These are phyloP conservation scores for Macrophya alboannulata DNA, from an alignment of 2,888 invertebrate genomes.

Conservation along the genomic window DNA sequence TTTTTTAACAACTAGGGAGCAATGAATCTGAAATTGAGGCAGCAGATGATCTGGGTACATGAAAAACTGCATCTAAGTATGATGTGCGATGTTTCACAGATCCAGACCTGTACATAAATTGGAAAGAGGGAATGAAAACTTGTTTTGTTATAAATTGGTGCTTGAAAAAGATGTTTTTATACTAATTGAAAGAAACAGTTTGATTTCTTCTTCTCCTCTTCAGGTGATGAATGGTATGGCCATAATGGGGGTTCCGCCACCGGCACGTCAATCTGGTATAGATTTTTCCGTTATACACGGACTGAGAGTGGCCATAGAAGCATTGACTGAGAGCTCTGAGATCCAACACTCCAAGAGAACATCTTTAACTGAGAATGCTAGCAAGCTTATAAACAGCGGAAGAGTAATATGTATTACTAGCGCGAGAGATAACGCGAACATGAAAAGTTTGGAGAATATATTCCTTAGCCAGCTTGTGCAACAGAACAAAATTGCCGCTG, in stretches of 20 bases:
- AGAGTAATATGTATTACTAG: conserved; percentile 96
- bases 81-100: too few species aligned
- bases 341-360: conserved; percentile 85
- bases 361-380: conserved; percentile 79
- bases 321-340: conserved; percentile 91
- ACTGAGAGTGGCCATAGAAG: conserved; percentile 92
- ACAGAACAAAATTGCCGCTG: conserved; percentile 88
- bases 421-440: conserved; percentile 92
- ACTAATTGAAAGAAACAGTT: conserved; percentile 7
- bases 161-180: not conserved
- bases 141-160: not conserved
- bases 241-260: conserved; percentile 90
- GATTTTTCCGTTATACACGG: conserved; percentile 91
- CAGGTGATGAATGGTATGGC: conserved; percentile 92
- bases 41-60: too few species aligned
- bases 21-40: too few species aligned
- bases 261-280: conserved; percentile 82
- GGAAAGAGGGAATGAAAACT: not conserved
- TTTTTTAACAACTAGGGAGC: too few species aligned
- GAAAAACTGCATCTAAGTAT: too few species aligned
- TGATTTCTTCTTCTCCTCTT: conserved; percentile 65
- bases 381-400: conserved; percentile 84
- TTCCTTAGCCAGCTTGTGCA: conserved; percentile 91
- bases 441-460: conserved; percentile 93
- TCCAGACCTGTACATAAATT: too few species aligned